Evolutionary conservation across 2,888 invertebrate genomes (phyloP), one percentile per base, ranked within the genome.

Genomic region (Steinernema carpocapsae): DNA sequence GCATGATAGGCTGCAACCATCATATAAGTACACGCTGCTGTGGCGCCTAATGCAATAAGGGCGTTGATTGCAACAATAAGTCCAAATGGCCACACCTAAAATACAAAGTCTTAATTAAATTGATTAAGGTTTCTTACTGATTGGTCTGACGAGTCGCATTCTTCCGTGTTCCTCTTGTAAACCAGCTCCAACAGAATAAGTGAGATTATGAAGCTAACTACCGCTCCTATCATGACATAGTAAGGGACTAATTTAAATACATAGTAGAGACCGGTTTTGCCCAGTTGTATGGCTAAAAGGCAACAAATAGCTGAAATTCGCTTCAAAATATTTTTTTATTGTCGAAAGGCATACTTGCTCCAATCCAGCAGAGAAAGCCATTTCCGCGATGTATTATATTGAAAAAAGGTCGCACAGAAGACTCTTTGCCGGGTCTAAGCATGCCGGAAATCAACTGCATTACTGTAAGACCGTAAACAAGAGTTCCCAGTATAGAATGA

Each of bases 331-430:
- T 37, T 37, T 37, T 10, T 3, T 37, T 6, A 6, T 37, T 37
- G 37, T 3, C 37, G n/a, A n/a, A n/a, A n/a, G n/a, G n/a, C 37
- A 3, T 37, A 64, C 64, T 29, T 64, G 64, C 64, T 7, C 64
- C 64, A 64, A 64, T 64, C 64, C 64, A 64, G 32, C 64, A 64
- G 26, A 64, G 3, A 32, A 64, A 29, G 3, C 64, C 64, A 32
- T 32, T 29, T 29, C 29, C 22, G 1, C 64, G 64, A 32, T 64
- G 64, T 2, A 64, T 6, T 6, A 64, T 29, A 29, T 64, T 64
- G 32, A 64, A 64, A 17, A 32, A 64, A 29, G 64, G 32, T 64
- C 64, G 29, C 17, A 26, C 2, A 17, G 64, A 17, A 3, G 64
- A 17, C 1, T 17, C 32, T 17, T 64, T 64, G 12, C 32, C 17